A percentile compares a stretch with the other conserved stretches of the same genome.
Conservation (phyloP, 2,888 invertebrate species). For the Dioctria rufipes region DNA sequence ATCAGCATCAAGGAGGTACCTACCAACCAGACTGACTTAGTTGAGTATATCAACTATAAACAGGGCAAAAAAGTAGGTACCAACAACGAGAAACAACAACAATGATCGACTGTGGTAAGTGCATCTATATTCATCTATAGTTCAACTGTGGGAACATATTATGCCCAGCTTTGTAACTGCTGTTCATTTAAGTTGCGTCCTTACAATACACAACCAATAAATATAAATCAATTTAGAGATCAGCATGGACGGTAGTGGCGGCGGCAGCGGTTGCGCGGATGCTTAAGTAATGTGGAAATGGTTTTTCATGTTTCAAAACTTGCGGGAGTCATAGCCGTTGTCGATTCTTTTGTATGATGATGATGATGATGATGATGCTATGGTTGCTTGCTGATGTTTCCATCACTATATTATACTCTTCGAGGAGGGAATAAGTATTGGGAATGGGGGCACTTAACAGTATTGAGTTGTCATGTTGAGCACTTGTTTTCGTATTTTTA, state of each 20-base stretch:
- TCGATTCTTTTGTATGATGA: conserved; percentile 7
- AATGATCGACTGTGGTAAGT: conserved; percentile 24
- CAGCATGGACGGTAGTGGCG: background rate
- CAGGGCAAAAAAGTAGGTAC: conserved; percentile 4
- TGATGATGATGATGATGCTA: background rate
- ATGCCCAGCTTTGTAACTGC: background rate
- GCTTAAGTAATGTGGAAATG: conserved; percentile 41
- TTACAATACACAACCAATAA: conserved; percentile 43
- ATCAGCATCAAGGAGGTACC: too few relatives aligned
- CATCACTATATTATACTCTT: background rate
- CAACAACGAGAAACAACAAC: conserved; percentile 8
- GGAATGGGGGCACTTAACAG: background rate
- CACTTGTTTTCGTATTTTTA: conserved; percentile 34
- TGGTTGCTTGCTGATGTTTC: background rate
- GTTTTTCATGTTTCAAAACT: conserved; percentile 34
- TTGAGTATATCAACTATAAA: too few relatives aligned
- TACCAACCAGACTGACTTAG: too few relatives aligned
- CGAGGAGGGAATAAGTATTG: too few relatives aligned
- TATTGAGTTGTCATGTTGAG: conserved; percentile 39
- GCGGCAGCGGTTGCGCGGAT: too few relatives aligned
- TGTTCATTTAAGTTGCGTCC: conserved; percentile 41
- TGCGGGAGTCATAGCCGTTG: background rate
- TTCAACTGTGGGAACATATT: conserved; percentile 37
- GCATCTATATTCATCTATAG: conserved; percentile 2
- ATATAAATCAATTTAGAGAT: conserved; percentile 50